These are phyloP conservation scores for Resseliella maxima DNA, from an alignment of 2,888 invertebrate genomes.

Conservation along the genomic window DNA sequence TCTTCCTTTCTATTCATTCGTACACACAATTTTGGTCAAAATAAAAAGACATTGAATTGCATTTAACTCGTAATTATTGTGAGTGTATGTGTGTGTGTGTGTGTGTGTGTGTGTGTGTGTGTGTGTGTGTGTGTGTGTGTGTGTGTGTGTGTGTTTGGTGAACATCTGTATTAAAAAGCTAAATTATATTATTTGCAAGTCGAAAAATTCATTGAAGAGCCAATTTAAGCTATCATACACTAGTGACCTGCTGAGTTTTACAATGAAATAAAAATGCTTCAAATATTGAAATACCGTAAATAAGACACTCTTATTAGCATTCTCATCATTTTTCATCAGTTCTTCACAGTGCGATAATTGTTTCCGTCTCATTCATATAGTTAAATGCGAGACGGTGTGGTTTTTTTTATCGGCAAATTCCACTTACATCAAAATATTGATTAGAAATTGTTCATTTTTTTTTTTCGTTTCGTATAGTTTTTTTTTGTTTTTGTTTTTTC, in stretches of 20 bases:
- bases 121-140: no score
- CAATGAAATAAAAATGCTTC: background rate
- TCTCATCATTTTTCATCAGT: background rate
- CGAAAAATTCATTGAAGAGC: background rate
- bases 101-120: no score
- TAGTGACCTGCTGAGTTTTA: background rate
- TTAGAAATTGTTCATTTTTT: background rate
- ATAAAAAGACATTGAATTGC: no score
- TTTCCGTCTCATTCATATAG: background rate
- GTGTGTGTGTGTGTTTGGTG: background rate
- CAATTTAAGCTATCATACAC: background rate
- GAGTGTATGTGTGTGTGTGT: background rate
- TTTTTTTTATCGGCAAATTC: background rate
- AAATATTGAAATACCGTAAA: background rate
- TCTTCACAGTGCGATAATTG: background rate
- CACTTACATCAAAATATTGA: background rate
- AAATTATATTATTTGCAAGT: background rate
- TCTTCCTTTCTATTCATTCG: background rate
- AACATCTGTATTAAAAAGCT: slow-evolving; percentile 21
- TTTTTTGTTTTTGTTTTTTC: background rate
- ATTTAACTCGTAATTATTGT: background rate
- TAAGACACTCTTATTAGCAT: background rate
- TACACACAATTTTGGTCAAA: background rate
- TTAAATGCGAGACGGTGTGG: no score
- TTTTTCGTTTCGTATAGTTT: background rate